phyloP scores from a whole-genome alignment of 2,113 vertebrate genomes.

The Nycticorax nycticorax region DNA sequence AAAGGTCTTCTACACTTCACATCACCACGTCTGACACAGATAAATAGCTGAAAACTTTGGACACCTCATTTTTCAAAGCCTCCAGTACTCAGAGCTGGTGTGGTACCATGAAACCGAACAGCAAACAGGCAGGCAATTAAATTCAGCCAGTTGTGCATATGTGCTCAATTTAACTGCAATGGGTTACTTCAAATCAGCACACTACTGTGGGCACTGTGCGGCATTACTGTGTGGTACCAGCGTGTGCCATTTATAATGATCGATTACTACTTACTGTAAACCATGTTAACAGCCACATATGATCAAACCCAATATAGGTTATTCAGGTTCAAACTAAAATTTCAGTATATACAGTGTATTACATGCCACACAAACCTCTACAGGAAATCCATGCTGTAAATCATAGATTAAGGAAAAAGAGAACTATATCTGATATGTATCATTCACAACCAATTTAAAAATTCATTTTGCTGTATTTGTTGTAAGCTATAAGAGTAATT shows the following conservation, averaged over 20 bases:
- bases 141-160: background rate
- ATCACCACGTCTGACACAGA: background rate
- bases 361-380: background rate
- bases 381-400: background rate
- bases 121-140: background rate
- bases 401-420: background rate
- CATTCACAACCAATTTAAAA: background rate
- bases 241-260: background rate
- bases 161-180: background rate
- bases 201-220: background rate
- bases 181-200: background rate
- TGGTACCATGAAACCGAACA: background rate
- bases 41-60: background rate
- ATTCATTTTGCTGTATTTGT: background rate
- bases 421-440: background rate
- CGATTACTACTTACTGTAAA: slow-evolving; percentile 18
- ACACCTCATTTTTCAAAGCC: background rate
- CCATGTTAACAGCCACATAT: background rate
- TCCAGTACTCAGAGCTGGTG: background rate
- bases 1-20: slow-evolving; percentile 27
- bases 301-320: background rate
- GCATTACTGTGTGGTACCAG: background rate
- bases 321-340: slow-evolving; percentile 7
- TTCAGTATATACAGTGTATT: background rate
- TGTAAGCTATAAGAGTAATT: background rate